Conservation (phyloP, 92 coral and sea anemone genomes). For the Epizoanthus illoricatus region DNA sequence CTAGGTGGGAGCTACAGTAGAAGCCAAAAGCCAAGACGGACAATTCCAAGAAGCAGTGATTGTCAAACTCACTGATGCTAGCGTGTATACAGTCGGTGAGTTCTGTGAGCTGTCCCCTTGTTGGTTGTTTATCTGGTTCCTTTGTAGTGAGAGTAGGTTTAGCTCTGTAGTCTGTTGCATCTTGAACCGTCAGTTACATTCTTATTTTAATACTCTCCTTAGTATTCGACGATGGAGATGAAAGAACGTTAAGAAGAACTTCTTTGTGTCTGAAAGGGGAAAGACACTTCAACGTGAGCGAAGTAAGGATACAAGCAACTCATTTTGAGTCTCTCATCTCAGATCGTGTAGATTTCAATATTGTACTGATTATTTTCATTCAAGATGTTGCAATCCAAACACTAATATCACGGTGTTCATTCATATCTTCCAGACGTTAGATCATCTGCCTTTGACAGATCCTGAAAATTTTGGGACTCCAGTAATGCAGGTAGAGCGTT, state of each 20-base stretch:
- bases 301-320: conserved; percentile 57
- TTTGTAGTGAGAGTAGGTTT: not conserved
- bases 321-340: not conserved
- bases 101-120: conserved; percentile 5
- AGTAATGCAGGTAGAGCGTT: conserved; percentile 82
- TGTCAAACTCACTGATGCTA: conserved; percentile 92
- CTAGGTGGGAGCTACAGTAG: conserved; percentile 85
- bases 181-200: not conserved
- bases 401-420: not conserved
- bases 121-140: not conserved
- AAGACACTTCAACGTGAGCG: conserved; percentile 96
- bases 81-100: conserved; percentile 96
- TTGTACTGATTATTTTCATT: not conserved
- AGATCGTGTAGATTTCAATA: not conserved
- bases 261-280: conserved; percentile 94
- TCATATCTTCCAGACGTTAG: conserved; percentile 74
- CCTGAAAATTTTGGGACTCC: conserved; percentile 99
- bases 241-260: conserved; percentile 89
- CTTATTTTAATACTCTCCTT: conserved; percentile 1
- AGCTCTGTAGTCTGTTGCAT: conserved; percentile 1
- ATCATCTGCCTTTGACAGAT: conserved; percentile 95
- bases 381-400: not conserved
- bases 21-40: conserved; percentile 83
- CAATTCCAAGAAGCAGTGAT: conserved; percentile 80
- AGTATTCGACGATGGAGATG: conserved; percentile 99